A percentile compares a stretch with the other conserved stretches of the same genome.
Conservation (phyloP, 2,888 invertebrate species). For the Tortrix viridana region DNA sequence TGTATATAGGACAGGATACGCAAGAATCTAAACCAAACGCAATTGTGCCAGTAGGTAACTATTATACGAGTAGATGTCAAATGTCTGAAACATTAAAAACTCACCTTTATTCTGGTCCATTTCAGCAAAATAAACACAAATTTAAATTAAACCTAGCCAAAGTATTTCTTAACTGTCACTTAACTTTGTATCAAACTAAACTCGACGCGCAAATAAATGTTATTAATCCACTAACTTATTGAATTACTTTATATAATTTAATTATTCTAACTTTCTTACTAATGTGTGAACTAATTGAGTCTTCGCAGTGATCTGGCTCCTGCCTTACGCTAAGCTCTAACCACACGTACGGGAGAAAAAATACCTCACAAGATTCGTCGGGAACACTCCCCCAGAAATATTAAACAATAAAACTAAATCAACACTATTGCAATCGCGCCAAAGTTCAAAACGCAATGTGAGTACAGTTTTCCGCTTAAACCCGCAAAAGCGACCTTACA, state of each 20-base stretch:
- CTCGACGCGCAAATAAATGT: conserved; percentile 66
- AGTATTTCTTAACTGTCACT: conserved; percentile 33
- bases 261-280: conserved; percentile 79
- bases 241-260: conserved; percentile 82
- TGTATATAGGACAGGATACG: too few relatives aligned
- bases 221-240: conserved; percentile 81
- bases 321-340: conserved; percentile 56
- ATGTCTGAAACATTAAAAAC: conserved; percentile 34
- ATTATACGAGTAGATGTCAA: neutral
- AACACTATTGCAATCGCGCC: conserved; percentile 49
- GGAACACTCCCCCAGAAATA: conserved; percentile 59
- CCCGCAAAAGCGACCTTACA: conserved; percentile 51
- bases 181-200: conserved; percentile 48
- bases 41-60: neutral
- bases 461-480: conserved; percentile 21
- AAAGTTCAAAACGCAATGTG: conserved; percentile 49
- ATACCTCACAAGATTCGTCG: conserved; percentile 56
- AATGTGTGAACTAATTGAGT: conserved; percentile 84
- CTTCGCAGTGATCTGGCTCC: conserved; percentile 76
- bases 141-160: conserved; percentile 18
- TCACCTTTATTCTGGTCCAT: conserved; percentile 78
- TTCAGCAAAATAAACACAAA: conserved; percentile 42
- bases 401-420: conserved; percentile 42
- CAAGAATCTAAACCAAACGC: too few relatives aligned
- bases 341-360: conserved; percentile 72